A percentile compares a stretch with the other conserved stretches of the same genome.
Evolutionary conservation across 2,797 vertebrate species (phyloP).

Genomic region (Platalea minor): DNA sequence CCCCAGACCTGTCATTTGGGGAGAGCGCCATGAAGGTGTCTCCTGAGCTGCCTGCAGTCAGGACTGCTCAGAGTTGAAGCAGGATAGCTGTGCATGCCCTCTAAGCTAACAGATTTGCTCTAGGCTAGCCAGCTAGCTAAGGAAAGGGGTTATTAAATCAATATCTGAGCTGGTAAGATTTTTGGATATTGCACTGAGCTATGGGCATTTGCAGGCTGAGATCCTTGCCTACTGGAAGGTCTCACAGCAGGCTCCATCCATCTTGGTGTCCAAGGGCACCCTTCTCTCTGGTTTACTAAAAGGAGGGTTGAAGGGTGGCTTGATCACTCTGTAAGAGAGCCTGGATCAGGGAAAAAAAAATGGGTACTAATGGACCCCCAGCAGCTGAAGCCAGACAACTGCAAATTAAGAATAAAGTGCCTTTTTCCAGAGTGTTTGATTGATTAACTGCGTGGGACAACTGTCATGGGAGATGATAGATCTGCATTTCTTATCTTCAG

Average conservation of each 20-base stretch:
- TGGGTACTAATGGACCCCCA: not conserved
- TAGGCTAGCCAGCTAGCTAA: too few species aligned
- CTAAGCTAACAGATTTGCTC: not conserved
- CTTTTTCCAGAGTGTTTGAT: not conserved
- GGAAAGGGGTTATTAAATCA: not conserved
- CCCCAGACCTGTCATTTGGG: too few species aligned
- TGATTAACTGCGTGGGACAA: accelerated
- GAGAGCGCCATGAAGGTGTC: not conserved
- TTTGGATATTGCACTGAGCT: not conserved
- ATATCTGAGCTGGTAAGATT: not conserved
- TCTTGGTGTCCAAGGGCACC: not conserved
- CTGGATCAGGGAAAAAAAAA: not conserved
- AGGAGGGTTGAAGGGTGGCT: not conserved
- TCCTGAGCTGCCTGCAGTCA: too few species aligned
- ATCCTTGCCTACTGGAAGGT: not conserved
- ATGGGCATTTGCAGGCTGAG: not conserved
- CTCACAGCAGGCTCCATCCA: not conserved
- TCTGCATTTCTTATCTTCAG: not conserved
- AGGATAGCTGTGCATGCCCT: too few species aligned
- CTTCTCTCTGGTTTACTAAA: not conserved
- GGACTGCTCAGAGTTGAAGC: not conserved
- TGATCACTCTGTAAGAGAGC: not conserved
- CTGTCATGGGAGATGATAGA: accelerated
- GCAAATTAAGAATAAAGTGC: not conserved
- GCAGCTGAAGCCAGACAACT: not conserved